phyloP scores from a whole-genome alignment of 2,113 vertebrate genomes.

The Archilochus colubris region DNA sequence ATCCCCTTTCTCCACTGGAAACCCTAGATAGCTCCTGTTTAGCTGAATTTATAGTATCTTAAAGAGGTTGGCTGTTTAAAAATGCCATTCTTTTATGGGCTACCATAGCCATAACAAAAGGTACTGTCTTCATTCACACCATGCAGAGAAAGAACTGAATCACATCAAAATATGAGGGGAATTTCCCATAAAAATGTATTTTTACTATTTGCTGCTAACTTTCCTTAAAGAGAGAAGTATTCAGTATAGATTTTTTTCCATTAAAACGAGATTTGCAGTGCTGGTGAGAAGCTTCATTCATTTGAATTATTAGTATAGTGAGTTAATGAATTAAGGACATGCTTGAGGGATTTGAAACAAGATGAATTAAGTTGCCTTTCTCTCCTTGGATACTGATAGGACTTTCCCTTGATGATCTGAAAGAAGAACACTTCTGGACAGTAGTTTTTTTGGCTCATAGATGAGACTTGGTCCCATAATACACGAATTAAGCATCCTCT shows the following conservation, averaged over 20 bases:
- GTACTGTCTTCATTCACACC: neutral
- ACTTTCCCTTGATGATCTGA: neutral
- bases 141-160: neutral
- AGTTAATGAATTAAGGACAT: neutral
- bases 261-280: neutral
- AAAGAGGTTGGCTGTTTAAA: constrained; percentile 19
- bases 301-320: neutral
- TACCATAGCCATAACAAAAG: constrained; percentile 5
- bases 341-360: neutral
- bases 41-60: neutral
- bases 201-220: neutral
- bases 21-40: neutral
- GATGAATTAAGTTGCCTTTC: neutral
- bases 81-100: neutral
- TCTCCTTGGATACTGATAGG: neutral
- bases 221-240: neutral
- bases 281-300: neutral
- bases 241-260: neutral
- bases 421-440: neutral
- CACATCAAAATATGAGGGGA: neutral
- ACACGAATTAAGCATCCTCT: neutral
- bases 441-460: neutral
- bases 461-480: neutral
- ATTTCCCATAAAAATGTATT: neutral
- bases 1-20: neutral